A percentile compares a stretch with the other conserved stretches of the same genome.
Evolutionary conservation across 1,140 invertebrate genomes (phyloP).

Genomic region (Cydia amplana): DNA sequence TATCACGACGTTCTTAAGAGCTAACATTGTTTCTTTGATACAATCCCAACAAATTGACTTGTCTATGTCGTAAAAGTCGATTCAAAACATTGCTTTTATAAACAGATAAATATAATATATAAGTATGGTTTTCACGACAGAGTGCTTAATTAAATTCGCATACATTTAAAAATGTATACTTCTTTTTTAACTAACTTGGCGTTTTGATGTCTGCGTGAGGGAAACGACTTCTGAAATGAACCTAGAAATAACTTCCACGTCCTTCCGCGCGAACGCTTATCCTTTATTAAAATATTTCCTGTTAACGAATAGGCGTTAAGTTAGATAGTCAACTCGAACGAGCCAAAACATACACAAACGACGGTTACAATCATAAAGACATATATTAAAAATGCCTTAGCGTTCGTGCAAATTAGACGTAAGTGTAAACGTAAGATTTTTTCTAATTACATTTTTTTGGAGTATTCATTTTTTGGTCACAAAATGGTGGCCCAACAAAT

Average conservation of each 20-base stretch:
- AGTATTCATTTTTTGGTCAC: constrained; percentile 13
- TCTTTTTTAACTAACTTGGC: not conserved
- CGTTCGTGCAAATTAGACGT: constrained; percentile 23
- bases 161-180: not conserved
- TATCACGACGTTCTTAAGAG: too few relatives aligned
- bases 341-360: not conserved
- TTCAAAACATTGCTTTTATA: too few relatives aligned
- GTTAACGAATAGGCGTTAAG: not conserved
- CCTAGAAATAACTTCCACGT: not conserved
- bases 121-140: too few relatives aligned
- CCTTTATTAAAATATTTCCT: not conserved
- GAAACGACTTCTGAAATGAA: not conserved
- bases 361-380: not conserved
- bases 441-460: not conserved
- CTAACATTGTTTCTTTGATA: too few relatives aligned
- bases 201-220: not conserved
- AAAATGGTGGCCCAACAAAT: not conserved
- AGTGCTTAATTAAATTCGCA: too few relatives aligned
- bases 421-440: constrained; percentile 11
- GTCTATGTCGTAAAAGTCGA: too few relatives aligned
- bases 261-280: constrained; percentile 14
- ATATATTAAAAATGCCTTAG: not conserved
- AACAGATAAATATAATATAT: too few relatives aligned
- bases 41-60: too few relatives aligned
- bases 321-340: not conserved